phyloP scores from a whole-genome alignment of 1,140 invertebrate species.

The Phocides pigmalion region DNA sequence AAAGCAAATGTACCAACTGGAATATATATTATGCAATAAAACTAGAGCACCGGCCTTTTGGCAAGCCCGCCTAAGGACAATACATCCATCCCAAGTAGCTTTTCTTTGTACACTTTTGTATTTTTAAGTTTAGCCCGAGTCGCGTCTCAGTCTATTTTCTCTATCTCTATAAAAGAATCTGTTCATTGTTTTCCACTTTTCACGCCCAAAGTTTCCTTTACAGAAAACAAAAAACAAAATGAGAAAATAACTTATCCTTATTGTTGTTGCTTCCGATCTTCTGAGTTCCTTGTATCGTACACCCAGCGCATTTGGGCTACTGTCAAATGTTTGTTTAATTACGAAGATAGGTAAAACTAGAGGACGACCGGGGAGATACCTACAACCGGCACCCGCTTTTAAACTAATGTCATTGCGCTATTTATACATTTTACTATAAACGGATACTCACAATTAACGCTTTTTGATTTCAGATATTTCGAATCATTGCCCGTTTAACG shows the following conservation, averaged over 20 bases:
- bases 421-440: no score
- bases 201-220: not conserved
- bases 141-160: conserved; percentile 6
- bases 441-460: no score
- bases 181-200: conserved; percentile 9
- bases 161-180: not conserved
- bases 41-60: conserved; percentile 24
- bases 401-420: no score
- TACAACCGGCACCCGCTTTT: no score
- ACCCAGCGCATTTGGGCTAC: no score
- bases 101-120: conserved; percentile 27
- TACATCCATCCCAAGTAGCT: conserved; percentile 32
- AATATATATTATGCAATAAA: conserved; percentile 31
- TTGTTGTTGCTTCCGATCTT: not conserved
- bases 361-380: no score
- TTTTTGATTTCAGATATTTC: no score
- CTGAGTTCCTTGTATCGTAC: no score
- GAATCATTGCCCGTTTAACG: no score
- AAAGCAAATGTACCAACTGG: conserved; percentile 30
- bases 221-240: not conserved
- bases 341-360: no score
- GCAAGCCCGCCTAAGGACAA: conserved; percentile 30
- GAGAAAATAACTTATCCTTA: not conserved
- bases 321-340: no score
- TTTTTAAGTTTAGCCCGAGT: not conserved